Conservation (phyloP, 1,140 invertebrate genomes). For the Plectrocnemia conspersa region DNA sequence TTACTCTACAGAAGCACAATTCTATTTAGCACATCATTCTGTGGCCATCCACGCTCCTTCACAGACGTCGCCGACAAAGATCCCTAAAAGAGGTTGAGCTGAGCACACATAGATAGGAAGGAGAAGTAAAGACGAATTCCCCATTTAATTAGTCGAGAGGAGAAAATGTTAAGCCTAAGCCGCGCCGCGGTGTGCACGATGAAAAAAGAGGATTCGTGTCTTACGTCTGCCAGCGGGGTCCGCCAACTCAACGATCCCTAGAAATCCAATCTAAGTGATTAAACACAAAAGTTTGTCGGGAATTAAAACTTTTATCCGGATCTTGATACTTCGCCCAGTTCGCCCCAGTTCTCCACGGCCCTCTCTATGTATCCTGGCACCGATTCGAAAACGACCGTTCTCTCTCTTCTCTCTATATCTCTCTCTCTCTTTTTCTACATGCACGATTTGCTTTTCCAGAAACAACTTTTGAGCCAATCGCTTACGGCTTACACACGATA, state of each 20-base stretch:
- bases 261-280: constrained; percentile 32
- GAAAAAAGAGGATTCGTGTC: no score
- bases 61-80: no score
- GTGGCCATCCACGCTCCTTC: no score
- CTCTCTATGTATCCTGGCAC: no score
- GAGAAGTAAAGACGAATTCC: constrained; percentile 13
- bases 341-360: no score
- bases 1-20: no score
- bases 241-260: not conserved
- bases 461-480: not conserved
- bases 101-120: no score
- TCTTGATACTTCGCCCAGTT: no score
- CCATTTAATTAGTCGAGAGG: constrained; percentile 14
- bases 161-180: constrained; percentile 13
- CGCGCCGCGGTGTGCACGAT: not conserved
- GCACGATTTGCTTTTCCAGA: not conserved
- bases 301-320: constrained; percentile 30
- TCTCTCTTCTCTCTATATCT: not conserved
- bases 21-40: no score
- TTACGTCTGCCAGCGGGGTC: not conserved
- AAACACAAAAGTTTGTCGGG: constrained; percentile 30
- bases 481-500: no score
- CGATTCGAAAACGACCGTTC: constrained; percentile 1
- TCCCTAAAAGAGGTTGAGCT: no score
- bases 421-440: not conserved